Base-by-base conservation (phyloP, 1,140 invertebrate species). In the Zophobas atratus region DNA sequence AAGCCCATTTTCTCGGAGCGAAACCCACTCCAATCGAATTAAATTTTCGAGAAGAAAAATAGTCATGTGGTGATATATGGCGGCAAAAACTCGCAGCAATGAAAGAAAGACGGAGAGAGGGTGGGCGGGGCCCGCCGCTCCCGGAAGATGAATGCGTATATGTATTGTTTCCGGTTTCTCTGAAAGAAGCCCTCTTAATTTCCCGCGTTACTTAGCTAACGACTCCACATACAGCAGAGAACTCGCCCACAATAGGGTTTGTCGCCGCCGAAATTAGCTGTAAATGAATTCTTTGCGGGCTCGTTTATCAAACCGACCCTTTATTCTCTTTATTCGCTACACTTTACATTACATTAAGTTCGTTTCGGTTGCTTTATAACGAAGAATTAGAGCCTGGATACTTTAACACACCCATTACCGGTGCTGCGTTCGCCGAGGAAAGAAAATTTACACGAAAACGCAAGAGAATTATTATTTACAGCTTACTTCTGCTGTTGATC, bases 91-190 rank as follows among this genome's bases (percentile, higher is more conserved):
- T 46, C 78, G 71, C 67, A 41, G 56, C 70, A 72, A 72, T 38
- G 46, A 72, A 53, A 56, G 70, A 72, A 72, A 72, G 35, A 35
- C 63, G 1, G 51, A 20, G 6, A 51, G 34, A 55, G 53, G 36
- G 72, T 48, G 35, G 73, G 55, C 43, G 48, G 20, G 35, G 35
- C 35, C 67, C 67, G 70, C 36, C 63, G 63, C 3, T 53, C 41
- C 84, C 83, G 82, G 83, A 86, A 86, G 85, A 85, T 85, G 82
- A 83, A 86, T 86, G 84, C 85, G 85, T 84, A 84, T 85, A 84
- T 84, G 85, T 84, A 84, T 86, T 86, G 85, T 85, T 86, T 86
- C 85, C 85, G 83, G 85, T 82, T 79, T 80, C 75, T 70, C 46
- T 75, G 77, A 86, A 85, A 86, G 84, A 85, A 85, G 83, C 83